Conservation (phyloP, 2,113 vertebrate species). For the Echinops telfairi region DNA sequence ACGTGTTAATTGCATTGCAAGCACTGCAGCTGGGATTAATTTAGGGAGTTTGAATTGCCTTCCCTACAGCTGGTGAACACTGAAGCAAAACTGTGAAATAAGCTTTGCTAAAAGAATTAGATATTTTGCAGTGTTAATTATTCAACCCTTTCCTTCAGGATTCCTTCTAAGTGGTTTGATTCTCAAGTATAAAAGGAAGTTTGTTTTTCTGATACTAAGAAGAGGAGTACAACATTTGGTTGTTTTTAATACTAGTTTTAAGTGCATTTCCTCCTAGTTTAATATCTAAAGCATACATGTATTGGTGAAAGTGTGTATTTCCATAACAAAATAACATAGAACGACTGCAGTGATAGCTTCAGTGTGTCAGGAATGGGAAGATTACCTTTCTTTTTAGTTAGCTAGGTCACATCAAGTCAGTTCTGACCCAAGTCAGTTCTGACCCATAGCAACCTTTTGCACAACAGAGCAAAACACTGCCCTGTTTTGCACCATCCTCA, state of each 20-base stretch:
- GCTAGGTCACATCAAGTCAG: too few relatives aligned
- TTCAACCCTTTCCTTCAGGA: conserved; percentile 68
- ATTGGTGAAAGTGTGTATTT: conserved; percentile 19
- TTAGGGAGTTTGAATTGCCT: conserved; percentile 77
- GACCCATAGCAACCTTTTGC: too few relatives aligned
- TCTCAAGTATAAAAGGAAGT: conserved; percentile 55
- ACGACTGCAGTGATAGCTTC: not conserved
- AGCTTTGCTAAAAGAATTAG: conserved; percentile 73
- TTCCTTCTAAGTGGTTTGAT: conserved; percentile 57
- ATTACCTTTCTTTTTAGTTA: not conserved
- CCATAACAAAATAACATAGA: conserved; percentile 18
- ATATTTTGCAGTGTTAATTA: conserved; percentile 78
- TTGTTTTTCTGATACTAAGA: conserved; percentile 48
- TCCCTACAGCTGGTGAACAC: conserved; percentile 77
- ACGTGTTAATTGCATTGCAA: conserved; percentile 78
- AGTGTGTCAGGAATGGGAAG: not conserved
- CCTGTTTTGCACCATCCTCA: too few relatives aligned
- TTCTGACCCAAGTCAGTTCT: too few relatives aligned
- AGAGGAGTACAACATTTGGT: not conserved
- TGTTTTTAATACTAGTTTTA: conserved; percentile 38
- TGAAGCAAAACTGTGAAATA: conserved; percentile 76
- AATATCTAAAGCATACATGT: conserved; percentile 20
- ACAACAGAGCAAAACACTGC: too few relatives aligned
- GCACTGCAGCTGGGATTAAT: conserved; percentile 82
- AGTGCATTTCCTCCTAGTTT: not conserved